A percentile compares a stretch with the other conserved stretches of the same genome.
Evolutionary conservation across 2,797 vertebrate genomes (phyloP).

Genomic region (Petrocephalus sullivani): DNA sequence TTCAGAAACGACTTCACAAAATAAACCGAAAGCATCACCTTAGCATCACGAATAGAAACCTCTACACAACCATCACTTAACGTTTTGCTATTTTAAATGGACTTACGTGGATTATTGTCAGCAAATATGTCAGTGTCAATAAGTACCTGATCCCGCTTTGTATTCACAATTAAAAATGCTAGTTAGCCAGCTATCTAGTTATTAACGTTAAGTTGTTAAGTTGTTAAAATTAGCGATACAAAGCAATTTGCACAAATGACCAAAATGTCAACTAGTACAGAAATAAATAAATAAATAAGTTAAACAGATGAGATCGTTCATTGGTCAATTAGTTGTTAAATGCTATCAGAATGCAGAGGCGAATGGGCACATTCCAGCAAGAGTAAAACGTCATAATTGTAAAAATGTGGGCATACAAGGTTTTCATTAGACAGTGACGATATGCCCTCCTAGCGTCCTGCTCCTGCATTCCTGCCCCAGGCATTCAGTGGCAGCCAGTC

Average conservation of each 20-base stretch:
- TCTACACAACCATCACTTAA: too few relatives aligned
- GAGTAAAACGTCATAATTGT: background rate
- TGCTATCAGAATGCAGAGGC: too few relatives aligned
- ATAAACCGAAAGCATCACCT: background rate
- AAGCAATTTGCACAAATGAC: background rate
- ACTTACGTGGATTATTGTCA: background rate
- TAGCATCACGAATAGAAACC: too few relatives aligned
- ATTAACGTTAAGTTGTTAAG: background rate
- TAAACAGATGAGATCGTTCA: too few relatives aligned
- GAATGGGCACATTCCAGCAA: background rate
- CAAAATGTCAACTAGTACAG: background rate
- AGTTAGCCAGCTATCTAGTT: background rate
- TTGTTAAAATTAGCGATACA: background rate
- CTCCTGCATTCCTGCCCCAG: background rate
- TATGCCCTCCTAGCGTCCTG: background rate
- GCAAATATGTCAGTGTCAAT: background rate
- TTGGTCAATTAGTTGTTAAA: too few relatives aligned
- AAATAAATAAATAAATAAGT: background rate
- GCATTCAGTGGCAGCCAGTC: background rate
- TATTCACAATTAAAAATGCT: background rate
- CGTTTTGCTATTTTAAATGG: background rate
- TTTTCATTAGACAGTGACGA: background rate
- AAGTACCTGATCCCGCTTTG: background rate
- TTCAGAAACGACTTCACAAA: background rate
- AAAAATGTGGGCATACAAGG: background rate